Evolutionary conservation across 2,113 vertebrate genomes (phyloP).

Genomic region (Nycticryphes semicollaris): DNA sequence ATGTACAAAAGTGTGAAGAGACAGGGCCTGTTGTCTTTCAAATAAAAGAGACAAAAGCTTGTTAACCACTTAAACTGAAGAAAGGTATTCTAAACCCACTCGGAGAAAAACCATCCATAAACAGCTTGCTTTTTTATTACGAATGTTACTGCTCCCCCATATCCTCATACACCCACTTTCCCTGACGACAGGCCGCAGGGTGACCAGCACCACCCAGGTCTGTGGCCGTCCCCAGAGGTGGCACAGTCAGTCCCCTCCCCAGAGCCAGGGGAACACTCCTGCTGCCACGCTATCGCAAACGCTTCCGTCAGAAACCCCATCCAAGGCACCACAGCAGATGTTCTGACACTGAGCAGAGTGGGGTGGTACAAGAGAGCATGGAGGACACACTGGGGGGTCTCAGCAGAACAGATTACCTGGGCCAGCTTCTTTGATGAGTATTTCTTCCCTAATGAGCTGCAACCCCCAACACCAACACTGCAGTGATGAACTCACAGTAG

Average conservation of each 20-base stretch:
- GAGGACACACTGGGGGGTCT: background rate
- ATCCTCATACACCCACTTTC: background rate
- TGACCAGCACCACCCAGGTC: background rate
- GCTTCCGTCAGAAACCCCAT: background rate
- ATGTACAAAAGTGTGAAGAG: background rate
- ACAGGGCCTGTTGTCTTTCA: background rate
- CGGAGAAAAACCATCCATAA: background rate
- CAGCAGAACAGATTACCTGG: background rate
- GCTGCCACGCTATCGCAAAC: background rate
- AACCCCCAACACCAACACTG: background rate
- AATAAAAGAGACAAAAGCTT: background rate
- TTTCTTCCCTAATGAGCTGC: fast-evolving
- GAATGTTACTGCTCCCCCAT: background rate
- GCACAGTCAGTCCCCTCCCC: background rate
- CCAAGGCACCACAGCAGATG: background rate
- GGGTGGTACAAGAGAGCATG: background rate
- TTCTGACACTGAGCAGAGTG: background rate
- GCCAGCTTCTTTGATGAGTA: too few species aligned
- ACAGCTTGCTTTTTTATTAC: background rate
- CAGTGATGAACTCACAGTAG: fast-evolving
- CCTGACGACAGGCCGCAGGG: background rate
- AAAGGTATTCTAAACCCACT: background rate
- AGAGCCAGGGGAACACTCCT: background rate
- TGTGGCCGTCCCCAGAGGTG: background rate
- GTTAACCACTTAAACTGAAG: background rate